Evolutionary conservation across 2,797 vertebrate species (phyloP).

Genomic region (Lagodon rhomboides): DNA sequence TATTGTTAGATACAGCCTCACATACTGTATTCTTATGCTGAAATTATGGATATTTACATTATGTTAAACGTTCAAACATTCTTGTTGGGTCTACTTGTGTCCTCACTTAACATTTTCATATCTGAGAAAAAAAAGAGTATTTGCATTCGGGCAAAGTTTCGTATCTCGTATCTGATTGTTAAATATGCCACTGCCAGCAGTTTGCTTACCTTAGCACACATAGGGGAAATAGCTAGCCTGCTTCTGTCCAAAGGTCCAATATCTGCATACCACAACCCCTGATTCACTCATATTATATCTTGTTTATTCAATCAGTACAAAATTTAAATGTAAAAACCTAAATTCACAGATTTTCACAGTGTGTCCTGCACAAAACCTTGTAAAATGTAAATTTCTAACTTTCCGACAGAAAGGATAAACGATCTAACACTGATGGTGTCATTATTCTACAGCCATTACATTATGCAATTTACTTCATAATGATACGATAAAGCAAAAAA

Average conservation of each 20-base stretch:
- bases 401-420: too few relatives aligned
- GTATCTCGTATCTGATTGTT: neutral
- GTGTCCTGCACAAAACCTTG: neutral
- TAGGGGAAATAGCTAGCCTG: neutral
- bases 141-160: neutral
- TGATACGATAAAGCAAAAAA: too few relatives aligned
- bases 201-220: neutral
- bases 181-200: neutral
- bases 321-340: neutral
- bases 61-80: neutral
- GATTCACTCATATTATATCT: neutral
- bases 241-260: neutral
- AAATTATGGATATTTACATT: neutral
- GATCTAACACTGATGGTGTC: too few relatives aligned
- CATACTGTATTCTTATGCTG: neutral
- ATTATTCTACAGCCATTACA: too few relatives aligned
- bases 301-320: neutral
- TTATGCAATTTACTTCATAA: too few relatives aligned
- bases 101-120: neutral
- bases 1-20: conserved; percentile 27
- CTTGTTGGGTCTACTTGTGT: neutral
- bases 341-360: neutral
- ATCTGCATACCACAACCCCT: neutral
- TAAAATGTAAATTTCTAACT: neutral
- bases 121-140: neutral